Evolutionary conservation across 2,888 invertebrate genomes (phyloP).

Genomic region (Drosophila multiciliata): DNA sequence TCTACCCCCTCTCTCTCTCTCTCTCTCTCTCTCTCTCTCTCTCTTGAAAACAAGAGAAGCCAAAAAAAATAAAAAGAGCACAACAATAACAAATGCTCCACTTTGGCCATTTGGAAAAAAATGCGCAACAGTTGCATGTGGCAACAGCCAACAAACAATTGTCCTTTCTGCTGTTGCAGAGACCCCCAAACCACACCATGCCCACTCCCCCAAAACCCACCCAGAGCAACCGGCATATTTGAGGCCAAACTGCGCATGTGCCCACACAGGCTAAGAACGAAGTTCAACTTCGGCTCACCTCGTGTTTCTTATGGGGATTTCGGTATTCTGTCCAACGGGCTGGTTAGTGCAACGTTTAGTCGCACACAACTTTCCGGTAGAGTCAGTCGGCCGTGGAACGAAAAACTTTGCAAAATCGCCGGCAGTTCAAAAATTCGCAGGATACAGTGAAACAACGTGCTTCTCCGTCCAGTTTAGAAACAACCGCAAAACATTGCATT

Average conservation of each 20-base stretch:
- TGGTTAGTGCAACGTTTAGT: conserved; percentile 42
- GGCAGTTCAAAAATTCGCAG: conserved; percentile 19
- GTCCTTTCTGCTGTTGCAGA: conserved; percentile 62
- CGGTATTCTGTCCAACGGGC: conserved; percentile 2
- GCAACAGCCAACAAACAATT: conserved; percentile 66
- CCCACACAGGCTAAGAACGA: conserved; percentile 60
- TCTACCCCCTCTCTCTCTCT: neutral
- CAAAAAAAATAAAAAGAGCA: conserved; percentile 2
- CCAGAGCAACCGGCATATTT: conserved; percentile 38
- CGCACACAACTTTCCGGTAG: conserved; percentile 59
- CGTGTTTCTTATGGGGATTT: conserved; percentile 13
- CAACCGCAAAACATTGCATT: conserved; percentile 19
- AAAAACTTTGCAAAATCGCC: conserved; percentile 9
- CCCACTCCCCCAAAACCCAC: neutral
- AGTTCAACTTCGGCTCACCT: conserved; percentile 4
- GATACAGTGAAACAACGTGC: conserved; percentile 33
- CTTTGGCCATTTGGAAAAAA: conserved; percentile 62
- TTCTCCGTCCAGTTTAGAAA: conserved; percentile 58
- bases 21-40: no score
- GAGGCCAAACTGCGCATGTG: conserved; percentile 63
- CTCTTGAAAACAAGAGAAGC: neutral
- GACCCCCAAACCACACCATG: neutral
- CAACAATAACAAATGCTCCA: conserved; percentile 43
- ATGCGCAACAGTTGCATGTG: conserved; percentile 75
- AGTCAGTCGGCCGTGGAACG: conserved; percentile 54